Evolutionary conservation across 2,888 invertebrate species (phyloP).

Genomic region (Drosophila borealis): DNA sequence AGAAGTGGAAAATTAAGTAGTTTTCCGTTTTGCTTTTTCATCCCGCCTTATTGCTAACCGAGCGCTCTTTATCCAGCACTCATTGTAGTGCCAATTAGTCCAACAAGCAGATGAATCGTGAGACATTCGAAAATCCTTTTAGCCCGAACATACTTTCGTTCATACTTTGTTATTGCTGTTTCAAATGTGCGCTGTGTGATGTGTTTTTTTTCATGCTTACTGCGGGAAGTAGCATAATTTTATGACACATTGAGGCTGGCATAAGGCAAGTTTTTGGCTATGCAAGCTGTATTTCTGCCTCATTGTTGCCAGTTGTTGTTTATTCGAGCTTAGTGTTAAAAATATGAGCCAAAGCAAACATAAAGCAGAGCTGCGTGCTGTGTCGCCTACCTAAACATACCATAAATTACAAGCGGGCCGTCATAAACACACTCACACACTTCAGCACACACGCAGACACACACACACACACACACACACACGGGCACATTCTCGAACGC

Average conservation of each 20-base stretch:
- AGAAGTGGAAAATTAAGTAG: slow-evolving; percentile 7
- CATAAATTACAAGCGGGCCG: slow-evolving; percentile 60
- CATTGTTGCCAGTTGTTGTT: slow-evolving; percentile 51
- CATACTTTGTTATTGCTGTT: slow-evolving; percentile 45
- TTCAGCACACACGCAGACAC: slow-evolving; percentile 22
- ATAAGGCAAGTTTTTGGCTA: slow-evolving; percentile 18
- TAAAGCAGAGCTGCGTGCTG: slow-evolving; percentile 51
- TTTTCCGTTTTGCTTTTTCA: slow-evolving; percentile 12
- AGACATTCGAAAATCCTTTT: slow-evolving; percentile 50
- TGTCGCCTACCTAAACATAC: slow-evolving; percentile 51
- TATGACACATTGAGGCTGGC: slow-evolving; percentile 42
- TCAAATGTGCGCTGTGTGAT: slow-evolving; percentile 19
- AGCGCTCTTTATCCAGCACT: slow-evolving; percentile 2
- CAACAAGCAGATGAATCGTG: slow-evolving; percentile 50
- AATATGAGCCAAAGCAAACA: slow-evolving; percentile 65
- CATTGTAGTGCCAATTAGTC: slow-evolving; percentile 60
- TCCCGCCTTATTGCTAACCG: background rate
- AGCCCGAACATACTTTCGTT: slow-evolving; percentile 38
- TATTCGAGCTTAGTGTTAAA: slow-evolving; percentile 62
- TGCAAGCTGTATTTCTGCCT: slow-evolving; percentile 14
- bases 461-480: slow-evolving; percentile 4
- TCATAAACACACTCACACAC: slow-evolving; percentile 48
- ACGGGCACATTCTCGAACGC: slow-evolving; percentile 39
- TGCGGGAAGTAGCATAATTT: slow-evolving; percentile 52
- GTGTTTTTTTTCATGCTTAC: slow-evolving; percentile 3